Conservation (phyloP, 2,113 vertebrate species). For the Bos taurus region ARS-UCD2.0 NC_037336.1:92161001-92161500, state of each 20-base stretch:
- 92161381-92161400: neutral
- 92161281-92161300: neutral
- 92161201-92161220: neutral
- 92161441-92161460: neutral
- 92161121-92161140: neutral
- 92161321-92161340: neutral
- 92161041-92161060: neutral
- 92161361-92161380: neutral
- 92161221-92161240: neutral
- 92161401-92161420: neutral
- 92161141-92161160: rapidly evolving
- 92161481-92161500: neutral
- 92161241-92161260: neutral
- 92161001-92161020: neutral
- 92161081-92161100: neutral
- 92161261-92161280: neutral
- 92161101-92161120: no score
- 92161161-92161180: neutral
- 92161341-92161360: rapidly evolving
- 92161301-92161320: neutral
- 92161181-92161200: neutral
- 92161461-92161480: neutral
- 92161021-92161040: neutral
- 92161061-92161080: neutral
- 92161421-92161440: neutral